Evolutionary conservation across 2,797 vertebrate species (phyloP), one percentile per base, ranked within the genome.

Genomic region (Poliocrania exsul): DNA sequence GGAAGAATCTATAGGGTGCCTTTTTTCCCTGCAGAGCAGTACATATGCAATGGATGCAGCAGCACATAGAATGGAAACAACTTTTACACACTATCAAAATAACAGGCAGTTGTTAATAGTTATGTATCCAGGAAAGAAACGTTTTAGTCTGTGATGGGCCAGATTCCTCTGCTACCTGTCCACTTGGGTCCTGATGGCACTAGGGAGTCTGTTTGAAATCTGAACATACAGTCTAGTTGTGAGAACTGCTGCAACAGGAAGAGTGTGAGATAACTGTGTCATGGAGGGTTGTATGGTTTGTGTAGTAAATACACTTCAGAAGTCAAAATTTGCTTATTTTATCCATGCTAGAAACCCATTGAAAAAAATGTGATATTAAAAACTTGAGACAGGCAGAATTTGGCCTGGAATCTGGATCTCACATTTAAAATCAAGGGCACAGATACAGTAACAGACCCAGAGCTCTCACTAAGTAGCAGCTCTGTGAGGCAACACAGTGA

Each of bases 361-460:
- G 12, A 31, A 57, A 73, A 73, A 67, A 54, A 25, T 0, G 31
- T 13, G 23, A 38, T 19, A 69, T 28, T 37, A 60, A 88, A n/a
- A 23, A 49, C 26, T 5, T 65, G 37, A 57, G 65, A 81, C 4
- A 33, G 58, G 31, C 77, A 78, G 72, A 73, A 56, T 40, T 56
- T 80, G 82, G 66, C 26, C 70, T 62, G 44, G 58, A 64, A 25
- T n/a, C n/a, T 50, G 35, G n/a, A 54, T 88, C 77, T 87, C 49
- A 21, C 19, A 20, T 8, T 60, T n/a, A 23, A 49, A 86, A 11
- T 2, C 35, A 84, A 73, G 65, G 67, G n/a, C 40, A 23, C 26
- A 61, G 66, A 25, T 3, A 16, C 5, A 21, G 5, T 0, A 6
- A 4, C 28, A 80, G 67, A 5, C 1, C 26, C 1, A 8, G 7